phyloP scores from a whole-genome alignment of 2,888 invertebrate species.

The Tetropium fuscum region DNA sequence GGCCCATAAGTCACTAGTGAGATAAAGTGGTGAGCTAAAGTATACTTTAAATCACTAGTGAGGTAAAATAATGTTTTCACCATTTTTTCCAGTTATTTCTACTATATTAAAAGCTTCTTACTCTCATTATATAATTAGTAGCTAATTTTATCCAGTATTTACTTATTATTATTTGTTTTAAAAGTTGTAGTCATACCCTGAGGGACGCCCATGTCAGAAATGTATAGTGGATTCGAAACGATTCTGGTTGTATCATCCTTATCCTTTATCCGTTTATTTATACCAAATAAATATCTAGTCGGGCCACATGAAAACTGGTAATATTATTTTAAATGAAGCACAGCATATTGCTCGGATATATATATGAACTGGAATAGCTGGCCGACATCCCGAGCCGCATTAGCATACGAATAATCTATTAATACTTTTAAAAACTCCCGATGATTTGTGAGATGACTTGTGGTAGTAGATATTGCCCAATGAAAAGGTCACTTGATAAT shows the following conservation, averaged over 20 bases:
- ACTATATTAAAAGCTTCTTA: too few species aligned
- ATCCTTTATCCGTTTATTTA: conserved; percentile 28
- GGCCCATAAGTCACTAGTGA: too few species aligned
- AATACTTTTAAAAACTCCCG: conserved; percentile 41
- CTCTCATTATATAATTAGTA: too few species aligned
- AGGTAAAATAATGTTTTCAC: too few species aligned
- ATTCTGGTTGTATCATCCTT: conserved; percentile 25
- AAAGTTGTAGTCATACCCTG: neutral
- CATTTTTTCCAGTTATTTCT: too few species aligned
- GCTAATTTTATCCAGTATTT: too few species aligned
- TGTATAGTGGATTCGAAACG: neutral
- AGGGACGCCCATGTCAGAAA: conserved; percentile 5
- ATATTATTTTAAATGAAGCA: conserved; percentile 25
- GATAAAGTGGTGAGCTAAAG: too few species aligned
- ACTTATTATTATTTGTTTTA: too few species aligned
- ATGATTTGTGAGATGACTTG: conserved; percentile 45
- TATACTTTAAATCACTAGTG: too few species aligned
- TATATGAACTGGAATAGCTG: neutral
- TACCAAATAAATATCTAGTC: conserved; percentile 23
- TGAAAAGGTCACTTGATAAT: conserved; percentile 19
- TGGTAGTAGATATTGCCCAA: conserved; percentile 32
- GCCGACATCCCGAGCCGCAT: conserved; percentile 28
- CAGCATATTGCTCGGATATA: conserved; percentile 21
- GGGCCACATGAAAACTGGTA: conserved; percentile 21
- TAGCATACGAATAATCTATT: conserved; percentile 50